These are phyloP conservation scores for Gymnarchus niloticus DNA, from an alignment of 2,113 vertebrate genomes.

Conservation along the genomic window DNA sequence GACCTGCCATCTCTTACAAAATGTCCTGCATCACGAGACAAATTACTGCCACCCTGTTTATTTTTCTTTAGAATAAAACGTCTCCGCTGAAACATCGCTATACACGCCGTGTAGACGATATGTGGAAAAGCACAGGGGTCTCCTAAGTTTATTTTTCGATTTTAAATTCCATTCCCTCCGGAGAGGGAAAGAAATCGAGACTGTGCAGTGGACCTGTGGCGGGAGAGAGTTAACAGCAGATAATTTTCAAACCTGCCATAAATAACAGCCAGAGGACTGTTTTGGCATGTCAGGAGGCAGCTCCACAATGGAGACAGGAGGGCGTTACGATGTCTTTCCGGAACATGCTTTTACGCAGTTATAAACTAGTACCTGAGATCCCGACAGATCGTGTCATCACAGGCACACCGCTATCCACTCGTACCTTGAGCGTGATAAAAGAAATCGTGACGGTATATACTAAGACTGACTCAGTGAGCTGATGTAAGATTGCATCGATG, in stretches of 20 bases:
- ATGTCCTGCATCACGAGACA: no score
- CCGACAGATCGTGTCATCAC: slow-evolving; percentile 39
- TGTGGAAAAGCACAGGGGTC: background rate
- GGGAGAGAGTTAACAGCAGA: background rate
- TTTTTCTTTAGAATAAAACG: background rate
- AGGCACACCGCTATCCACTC: background rate
- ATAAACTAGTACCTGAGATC: slow-evolving; percentile 36
- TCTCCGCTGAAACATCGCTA: background rate
- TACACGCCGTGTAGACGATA: background rate
- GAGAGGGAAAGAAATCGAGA: background rate
- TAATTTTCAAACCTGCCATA: slow-evolving; percentile 34
- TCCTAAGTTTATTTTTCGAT: background rate
- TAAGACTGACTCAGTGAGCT: background rate
- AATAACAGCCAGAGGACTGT: slow-evolving; percentile 41
- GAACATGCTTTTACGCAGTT: slow-evolving; percentile 40
- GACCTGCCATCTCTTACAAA: background rate
- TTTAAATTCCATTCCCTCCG: background rate
- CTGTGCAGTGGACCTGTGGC: background rate
- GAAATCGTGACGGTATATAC: background rate
- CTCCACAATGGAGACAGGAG: slow-evolving; percentile 31
- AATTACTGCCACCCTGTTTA: background rate
- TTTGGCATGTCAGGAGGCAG: slow-evolving; percentile 34
- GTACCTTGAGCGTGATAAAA: background rate
- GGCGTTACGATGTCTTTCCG: slow-evolving; percentile 26
- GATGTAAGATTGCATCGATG: slow-evolving; percentile 2